phyloP scores from a whole-genome alignment of 2,113 vertebrate species.

The Paradoxurus hermaphroditus region DNA sequence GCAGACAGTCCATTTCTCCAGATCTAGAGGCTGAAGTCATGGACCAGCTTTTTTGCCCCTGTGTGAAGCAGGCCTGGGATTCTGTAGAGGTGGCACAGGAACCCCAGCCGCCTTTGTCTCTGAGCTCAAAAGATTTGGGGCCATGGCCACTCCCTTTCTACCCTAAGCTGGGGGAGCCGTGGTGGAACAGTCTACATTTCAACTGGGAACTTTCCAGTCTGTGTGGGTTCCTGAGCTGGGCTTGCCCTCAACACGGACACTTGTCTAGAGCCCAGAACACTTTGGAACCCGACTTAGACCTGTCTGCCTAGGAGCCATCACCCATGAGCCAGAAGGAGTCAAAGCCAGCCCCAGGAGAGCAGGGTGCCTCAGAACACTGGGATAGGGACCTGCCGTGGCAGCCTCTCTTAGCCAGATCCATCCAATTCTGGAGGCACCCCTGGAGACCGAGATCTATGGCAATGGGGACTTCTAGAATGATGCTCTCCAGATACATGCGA shows the following conservation, averaged over 20 bases:
- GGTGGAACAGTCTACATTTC: neutral
- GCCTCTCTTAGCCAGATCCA: neutral
- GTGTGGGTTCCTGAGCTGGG: neutral
- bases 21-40: neutral
- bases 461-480: no score
- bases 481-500: no score
- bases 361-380: neutral
- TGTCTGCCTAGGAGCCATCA: neutral
- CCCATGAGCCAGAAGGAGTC: neutral
- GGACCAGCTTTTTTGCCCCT: neutral
- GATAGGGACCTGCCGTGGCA: neutral
- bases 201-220: neutral
- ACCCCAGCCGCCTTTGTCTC: neutral
- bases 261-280: neutral
- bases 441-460: neutral
- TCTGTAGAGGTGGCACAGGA: neutral
- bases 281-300: neutral
- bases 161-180: neutral
- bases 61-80: neutral
- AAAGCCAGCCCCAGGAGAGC: neutral
- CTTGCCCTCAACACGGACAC: neutral
- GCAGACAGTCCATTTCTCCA: neutral
- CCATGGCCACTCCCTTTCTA: neutral
- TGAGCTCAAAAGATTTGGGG: neutral
- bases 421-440: neutral